phyloP scores from a whole-genome alignment of 2,888 invertebrate genomes.

The Andrena minutula region DNA sequence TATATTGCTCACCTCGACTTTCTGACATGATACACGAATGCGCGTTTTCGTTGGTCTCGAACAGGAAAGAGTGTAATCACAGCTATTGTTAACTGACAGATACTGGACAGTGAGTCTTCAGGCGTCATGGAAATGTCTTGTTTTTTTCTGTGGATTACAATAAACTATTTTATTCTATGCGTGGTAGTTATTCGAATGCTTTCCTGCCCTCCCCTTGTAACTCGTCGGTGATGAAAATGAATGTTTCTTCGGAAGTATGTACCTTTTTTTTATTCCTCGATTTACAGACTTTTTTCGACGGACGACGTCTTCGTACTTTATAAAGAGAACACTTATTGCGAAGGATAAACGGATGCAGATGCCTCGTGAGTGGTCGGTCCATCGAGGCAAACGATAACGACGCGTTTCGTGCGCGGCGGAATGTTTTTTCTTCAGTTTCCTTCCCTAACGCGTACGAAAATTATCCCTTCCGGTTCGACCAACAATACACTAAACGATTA shows the following conservation, averaged over 20 bases:
- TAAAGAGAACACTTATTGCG: conserved; percentile 20
- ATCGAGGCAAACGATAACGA: not conserved
- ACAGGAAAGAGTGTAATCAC: conserved; percentile 75
- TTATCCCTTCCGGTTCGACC: conserved; percentile 33
- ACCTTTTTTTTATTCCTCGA: conserved; percentile 56
- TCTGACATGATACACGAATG: conserved; percentile 43
- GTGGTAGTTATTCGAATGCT: not conserved
- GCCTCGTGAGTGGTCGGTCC: not conserved
- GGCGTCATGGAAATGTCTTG: conserved; percentile 82
- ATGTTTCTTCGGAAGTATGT: conserved; percentile 30
- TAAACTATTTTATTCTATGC: conserved; percentile 84
- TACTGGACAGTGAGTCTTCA: conserved; percentile 82
- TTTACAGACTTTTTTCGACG: conserved; percentile 51
- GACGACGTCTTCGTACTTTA: conserved; percentile 38
- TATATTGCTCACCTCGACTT: conserved; percentile 55
- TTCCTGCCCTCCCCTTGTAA: not conserved
- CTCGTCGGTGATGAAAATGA: conserved; percentile 5
- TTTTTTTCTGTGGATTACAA: conserved; percentile 84
- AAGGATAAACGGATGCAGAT: conserved; percentile 3
- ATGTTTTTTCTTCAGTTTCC: conserved; percentile 17
- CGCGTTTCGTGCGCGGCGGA: conserved; percentile 14
- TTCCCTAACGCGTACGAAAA: conserved; percentile 2
- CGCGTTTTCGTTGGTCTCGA: conserved; percentile 71
- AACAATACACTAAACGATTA: conserved; percentile 47
- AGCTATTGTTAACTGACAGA: conserved; percentile 82